Base-by-base conservation (phyloP, 2,888 invertebrate genomes). In the Teleogryllus oceanicus region DNA sequence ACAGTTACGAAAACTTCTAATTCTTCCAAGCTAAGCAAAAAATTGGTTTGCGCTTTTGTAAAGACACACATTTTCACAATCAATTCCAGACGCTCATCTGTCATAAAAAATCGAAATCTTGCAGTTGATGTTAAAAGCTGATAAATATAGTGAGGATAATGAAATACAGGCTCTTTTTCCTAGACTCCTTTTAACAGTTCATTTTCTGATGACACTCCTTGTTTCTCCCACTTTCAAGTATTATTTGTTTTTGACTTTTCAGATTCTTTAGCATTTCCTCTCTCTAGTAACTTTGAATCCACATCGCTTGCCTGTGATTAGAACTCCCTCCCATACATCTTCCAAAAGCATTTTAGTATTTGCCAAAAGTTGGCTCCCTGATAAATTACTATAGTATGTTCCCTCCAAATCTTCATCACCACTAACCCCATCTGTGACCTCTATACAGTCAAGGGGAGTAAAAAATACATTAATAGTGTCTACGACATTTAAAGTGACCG, bases 301-400 rank as follows among this genome's bases (percentile, higher is more conserved):
- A 62, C 62, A 62, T 62, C 2, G 12, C 4, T 62, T 62, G 4
- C 2, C 12, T 62, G 12, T 62, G 2, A 62, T 5, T 62, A 62
- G 18, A 3, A 62, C 4, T 18, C 62, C 62, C 62, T 62, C 62
- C 2, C 62, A 2, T 62, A 2, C 5, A 62, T 62, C 62, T 16
- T 62, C 62, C 62, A 62, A 62, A 62, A 37, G 18, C 77, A 21
- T 2, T 37, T 77, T 0, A 62, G 62, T 62, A 3, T 62, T 16
- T 62, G 62, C 62, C 18, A 18, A 3, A 62, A 62, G 62, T 62
- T 62, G 12, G 2, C 62, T 62, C 2, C 62, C 62, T 18, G 62
- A 62, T 62, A 37, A 37, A 77, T 77, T 77, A 77, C 50, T n/a
- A 77, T 77, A 21, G 21, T 21, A 77, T 77, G 77, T 37, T 37